These are phyloP conservation scores for Salvelinus namaycush DNA, from an alignment of 2,113 vertebrate species.

Conservation along the genomic window DNA sequence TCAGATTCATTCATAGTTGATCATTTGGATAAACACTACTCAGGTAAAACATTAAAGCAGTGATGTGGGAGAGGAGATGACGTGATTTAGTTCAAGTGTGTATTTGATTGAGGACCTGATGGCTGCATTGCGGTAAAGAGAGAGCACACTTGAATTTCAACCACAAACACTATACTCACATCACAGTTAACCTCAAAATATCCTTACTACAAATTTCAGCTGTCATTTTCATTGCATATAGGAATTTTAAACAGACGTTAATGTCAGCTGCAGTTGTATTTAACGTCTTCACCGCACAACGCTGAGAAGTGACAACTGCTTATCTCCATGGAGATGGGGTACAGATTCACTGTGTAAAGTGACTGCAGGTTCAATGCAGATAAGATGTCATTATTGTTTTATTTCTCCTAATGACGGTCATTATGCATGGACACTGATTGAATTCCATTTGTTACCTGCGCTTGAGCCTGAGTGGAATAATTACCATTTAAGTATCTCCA, in stretches of 20 bases:
- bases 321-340: slow-evolving; percentile 99
- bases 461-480: slow-evolving; percentile 99
- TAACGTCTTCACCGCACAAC: slow-evolving; percentile 96
- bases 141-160: slow-evolving; percentile 19
- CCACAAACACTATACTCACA: neutral
- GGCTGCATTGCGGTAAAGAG: slow-evolving; percentile 12
- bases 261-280: slow-evolving; percentile 76
- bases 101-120: slow-evolving; percentile 29
- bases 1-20: neutral
- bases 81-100: slow-evolving; percentile 6
- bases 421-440: slow-evolving; percentile 87
- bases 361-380: slow-evolving; percentile 99
- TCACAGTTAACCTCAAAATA: slow-evolving; percentile 22
- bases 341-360: slow-evolving; percentile 98
- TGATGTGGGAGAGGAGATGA: slow-evolving; percentile 9
- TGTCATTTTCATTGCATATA: neutral
- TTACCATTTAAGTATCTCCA: slow-evolving; percentile 99
- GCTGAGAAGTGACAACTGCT: slow-evolving; percentile 99
- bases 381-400: slow-evolving; percentile 99
- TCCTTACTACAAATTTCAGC: slow-evolving; percentile 16
- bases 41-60: slow-evolving; percentile 14
- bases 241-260: slow-evolving; percentile 26
- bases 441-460: slow-evolving; percentile 99
- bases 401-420: slow-evolving; percentile 99
- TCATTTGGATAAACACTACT: neutral